Base-by-base conservation (phyloP, 2,113 vertebrate species). In the Pteruthius melanotis region DNA sequence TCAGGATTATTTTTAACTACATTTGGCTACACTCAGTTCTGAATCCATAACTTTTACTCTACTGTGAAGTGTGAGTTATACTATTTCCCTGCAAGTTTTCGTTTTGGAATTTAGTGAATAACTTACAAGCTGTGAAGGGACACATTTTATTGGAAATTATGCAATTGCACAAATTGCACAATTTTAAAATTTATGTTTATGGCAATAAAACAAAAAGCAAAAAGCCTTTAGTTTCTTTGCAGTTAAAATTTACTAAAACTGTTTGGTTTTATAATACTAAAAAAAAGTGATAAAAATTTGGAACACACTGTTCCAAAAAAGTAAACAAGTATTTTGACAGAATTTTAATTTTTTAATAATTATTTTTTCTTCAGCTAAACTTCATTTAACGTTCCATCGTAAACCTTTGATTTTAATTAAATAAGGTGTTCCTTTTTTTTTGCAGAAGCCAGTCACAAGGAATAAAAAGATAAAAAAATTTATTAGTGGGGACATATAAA, bases 1-100 rank as follows among this genome's bases (percentile, higher is more conserved):
- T 68, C 63, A 76, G 68, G 86, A 87, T 83, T 65, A 93, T 79
- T 93, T 97, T 94, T 61, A 64, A 71, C 61, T 83, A 24, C 50
- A 49, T 87, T 95, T 93, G 63, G n/a, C 70, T 79, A 61, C n/a
- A 16, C n/a, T 3, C 4, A 45, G 61, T 44, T 72, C 37, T 16
- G 37, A 91, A 93, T 45, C 21, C 24, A 31, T 35, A 88, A 79
- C 30, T 91, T 89, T 83, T 79, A 81, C 74, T 79, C 61, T 52
- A 85, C 78, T 39, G 30, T 80, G 85, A 87, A 92, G 15, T 76
- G 47, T 81, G 57, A 82, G 84, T 94, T 89, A 84, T 76, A n/a
- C 15, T 65, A 39, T 87, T 90, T 93, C 57, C 82, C 35, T 87
- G 68, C 81, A 87, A 81, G 42, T 68, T 69, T 96, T 95, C 39